A percentile compares a stretch with the other conserved stretches of the same genome.
Conservation (phyloP, 1,140 invertebrate genomes). For the Drosophila baimaii region DNA sequence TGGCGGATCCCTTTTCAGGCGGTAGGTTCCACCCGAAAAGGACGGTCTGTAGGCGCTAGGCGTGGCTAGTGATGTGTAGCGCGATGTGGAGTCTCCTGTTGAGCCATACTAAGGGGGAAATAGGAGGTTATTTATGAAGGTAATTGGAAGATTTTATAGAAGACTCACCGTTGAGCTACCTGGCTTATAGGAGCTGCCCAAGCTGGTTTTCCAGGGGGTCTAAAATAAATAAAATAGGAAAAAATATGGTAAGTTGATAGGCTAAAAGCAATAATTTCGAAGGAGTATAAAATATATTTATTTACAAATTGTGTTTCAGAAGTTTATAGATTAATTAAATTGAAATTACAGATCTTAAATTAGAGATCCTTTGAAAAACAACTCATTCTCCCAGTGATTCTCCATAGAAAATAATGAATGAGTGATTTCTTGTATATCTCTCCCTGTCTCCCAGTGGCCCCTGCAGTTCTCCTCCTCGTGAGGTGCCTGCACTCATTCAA, state of each 20-base stretch:
- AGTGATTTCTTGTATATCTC: conserved; percentile 23
- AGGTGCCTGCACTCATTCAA: conserved; percentile 32
- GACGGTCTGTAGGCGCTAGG: conserved; percentile 80
- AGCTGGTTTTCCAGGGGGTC: conserved; percentile 77
- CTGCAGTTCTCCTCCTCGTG: neutral
- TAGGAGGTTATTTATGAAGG: neutral
- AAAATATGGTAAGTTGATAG: too few relatives aligned
- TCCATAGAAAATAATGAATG: neutral
- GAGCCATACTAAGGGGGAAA: conserved; percentile 61
- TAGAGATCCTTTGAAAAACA: neutral
- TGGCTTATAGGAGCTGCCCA: conserved; percentile 71
- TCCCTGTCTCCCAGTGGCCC: conserved; percentile 7
- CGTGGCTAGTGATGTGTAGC: conserved; percentile 71
- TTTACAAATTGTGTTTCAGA: too few relatives aligned
- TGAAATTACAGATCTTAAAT: neutral
- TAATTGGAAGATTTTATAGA: neutral
- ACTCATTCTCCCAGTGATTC: conserved; percentile 6
- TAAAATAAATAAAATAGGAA: conserved; percentile 7
- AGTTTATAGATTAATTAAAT: too few relatives aligned
- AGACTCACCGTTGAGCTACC: conserved; percentile 61
- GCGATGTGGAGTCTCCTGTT: conserved; percentile 64
- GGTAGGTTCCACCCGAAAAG: conserved; percentile 82
- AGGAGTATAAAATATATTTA: too few relatives aligned
- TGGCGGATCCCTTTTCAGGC: conserved; percentile 70
- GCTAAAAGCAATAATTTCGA: too few relatives aligned